Evolutionary conservation across 2,797 vertebrate species (phyloP), one percentile per base, ranked within the genome.

Genomic region (Microctenopoma stevenorrisi): DNA sequence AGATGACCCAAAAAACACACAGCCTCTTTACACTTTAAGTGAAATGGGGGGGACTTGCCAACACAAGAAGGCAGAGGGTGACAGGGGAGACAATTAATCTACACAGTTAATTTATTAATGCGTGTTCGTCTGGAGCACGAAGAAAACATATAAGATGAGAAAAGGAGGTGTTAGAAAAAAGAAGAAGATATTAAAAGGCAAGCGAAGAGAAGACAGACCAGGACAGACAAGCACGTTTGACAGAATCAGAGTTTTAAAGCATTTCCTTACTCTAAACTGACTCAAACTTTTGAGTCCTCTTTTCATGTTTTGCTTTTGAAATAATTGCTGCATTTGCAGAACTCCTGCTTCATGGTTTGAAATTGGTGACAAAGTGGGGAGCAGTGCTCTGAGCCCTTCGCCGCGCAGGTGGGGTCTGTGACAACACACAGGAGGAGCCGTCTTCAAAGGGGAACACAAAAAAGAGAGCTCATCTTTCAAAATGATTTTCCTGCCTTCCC

Each of bases 261-360:
- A 25, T 76, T 72, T 72, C 64, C 60, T 70, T n/a, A 26, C 57
- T 74, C 60, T 72, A 68, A 85, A 83, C 76, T 53, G 74, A 67
- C 40, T 33, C 10, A 75, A 79, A 90, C 74, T 76, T 90, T 76
- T 84, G 72, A 88, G 68, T 69, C 25, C 64, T 57, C 57, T 74
- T 86, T 84, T 90, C 66, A 84, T 87, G 81, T 56, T 71, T 28
- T 37, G 58, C 78, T 86, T 90, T 88, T 85, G 76, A 87, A 92
- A 89, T 90, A 86, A 91, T 86, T 91, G 89, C 88, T 87, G 86
- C 81, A 83, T 86, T 86, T 85, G 84, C 89, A 88, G 75, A 90
- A 89, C 71, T 77, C 58, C 69, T 47, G 76, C 81, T 84, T 88
- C 51, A 72, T 13, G 33, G 63, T 81, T 84, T 78, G 72, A 91